phyloP scores from a whole-genome alignment of 2,113 vertebrate species.

The Apus apus region DNA sequence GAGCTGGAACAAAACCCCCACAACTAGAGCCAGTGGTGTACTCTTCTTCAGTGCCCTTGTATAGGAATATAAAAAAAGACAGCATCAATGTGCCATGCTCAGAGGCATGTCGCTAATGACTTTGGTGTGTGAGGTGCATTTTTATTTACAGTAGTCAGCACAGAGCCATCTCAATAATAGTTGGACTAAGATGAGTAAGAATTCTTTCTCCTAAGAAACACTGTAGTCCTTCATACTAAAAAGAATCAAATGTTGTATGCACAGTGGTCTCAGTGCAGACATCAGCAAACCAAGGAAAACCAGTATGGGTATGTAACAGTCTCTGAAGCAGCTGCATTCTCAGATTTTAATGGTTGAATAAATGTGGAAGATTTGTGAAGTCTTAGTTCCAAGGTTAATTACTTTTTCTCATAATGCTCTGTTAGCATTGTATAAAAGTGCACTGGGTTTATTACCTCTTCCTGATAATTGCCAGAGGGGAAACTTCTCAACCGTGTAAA shows the following conservation, averaged over 20 bases:
- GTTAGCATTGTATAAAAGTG: background rate
- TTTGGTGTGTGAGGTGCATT: background rate
- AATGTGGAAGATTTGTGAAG: slow-evolving; percentile 4
- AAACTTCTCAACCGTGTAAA: background rate
- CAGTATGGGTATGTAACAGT: background rate
- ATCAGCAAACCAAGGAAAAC: background rate
- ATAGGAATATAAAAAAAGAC: background rate
- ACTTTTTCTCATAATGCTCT: slow-evolving; percentile 16
- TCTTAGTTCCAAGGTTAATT: background rate
- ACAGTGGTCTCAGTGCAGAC: background rate
- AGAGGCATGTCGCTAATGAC: background rate
- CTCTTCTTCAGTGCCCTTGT: background rate
- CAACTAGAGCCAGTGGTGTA: background rate
- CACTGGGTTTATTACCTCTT: background rate
- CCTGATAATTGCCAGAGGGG: background rate
- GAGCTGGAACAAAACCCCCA: background rate
- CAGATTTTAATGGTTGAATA: background rate
- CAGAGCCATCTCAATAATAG: background rate
- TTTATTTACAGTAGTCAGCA: background rate
- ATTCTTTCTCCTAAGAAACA: background rate
- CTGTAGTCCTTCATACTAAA: background rate
- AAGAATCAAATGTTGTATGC: background rate
- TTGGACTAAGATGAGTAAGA: background rate
- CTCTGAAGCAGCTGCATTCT: background rate
- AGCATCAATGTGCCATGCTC: background rate